phyloP scores from a whole-genome alignment of 2,797 vertebrate species.

The Phylloscopus collybita region DNA sequence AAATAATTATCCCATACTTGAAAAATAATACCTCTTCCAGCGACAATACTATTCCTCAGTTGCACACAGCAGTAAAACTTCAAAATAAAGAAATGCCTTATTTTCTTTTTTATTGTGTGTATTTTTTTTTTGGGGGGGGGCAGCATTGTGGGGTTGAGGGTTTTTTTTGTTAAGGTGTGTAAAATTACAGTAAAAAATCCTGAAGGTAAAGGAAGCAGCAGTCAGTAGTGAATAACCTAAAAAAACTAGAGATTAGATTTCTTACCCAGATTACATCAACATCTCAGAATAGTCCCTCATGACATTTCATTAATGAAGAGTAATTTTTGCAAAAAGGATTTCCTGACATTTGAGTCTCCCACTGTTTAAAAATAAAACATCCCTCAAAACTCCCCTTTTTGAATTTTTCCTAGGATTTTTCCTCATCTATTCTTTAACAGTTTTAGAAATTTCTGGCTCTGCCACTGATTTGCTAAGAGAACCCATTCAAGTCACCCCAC shows the following conservation, averaged over 20 bases:
- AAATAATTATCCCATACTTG: not conserved
- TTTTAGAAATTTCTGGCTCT: not conserved
- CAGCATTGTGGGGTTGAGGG: not conserved
- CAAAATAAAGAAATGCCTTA: not conserved
- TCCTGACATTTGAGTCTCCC: not conserved
- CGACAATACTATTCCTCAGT: not conserved
- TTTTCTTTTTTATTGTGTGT: not conserved
- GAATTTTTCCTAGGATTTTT: not conserved
- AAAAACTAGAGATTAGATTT: not conserved
- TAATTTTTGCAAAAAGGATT: not conserved
- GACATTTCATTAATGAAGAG: not conserved
- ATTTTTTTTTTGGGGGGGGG: no score
- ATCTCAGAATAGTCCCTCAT: not conserved
- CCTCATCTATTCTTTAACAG: not conserved
- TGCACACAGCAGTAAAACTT: not conserved
- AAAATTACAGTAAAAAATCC: not conserved
- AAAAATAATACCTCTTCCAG: not conserved
- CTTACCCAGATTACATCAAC: not conserved
- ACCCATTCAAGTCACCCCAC: not conserved
- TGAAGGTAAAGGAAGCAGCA: not conserved
- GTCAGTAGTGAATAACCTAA: not conserved
- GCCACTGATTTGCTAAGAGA: not conserved
- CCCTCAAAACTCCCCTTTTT: not conserved
- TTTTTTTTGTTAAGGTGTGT: not conserved
- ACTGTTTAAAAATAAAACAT: not conserved